Evolutionary conservation across 2,113 vertebrate species (phyloP).

Genomic region (Gambusia affinis): DNA sequence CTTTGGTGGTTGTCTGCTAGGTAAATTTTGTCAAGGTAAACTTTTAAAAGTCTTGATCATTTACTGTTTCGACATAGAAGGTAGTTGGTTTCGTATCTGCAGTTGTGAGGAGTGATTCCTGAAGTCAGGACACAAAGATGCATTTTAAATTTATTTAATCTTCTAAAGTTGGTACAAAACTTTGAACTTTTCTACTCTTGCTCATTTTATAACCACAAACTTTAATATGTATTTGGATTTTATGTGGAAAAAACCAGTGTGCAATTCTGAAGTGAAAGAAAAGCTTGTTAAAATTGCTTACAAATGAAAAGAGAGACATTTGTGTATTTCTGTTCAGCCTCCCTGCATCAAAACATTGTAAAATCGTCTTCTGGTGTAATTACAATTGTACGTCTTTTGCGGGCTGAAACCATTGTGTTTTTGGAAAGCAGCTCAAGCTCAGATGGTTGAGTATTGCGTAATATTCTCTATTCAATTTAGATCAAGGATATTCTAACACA

Average conservation of each 20-base stretch:
- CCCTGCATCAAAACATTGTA: not conserved
- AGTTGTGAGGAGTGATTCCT: slow-evolving; percentile 59
- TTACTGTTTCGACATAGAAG: slow-evolving; percentile 68
- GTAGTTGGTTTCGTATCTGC: slow-evolving; percentile 50
- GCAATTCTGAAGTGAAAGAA: too few relatives aligned
- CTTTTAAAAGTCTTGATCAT: slow-evolving; percentile 57
- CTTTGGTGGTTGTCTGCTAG: slow-evolving; percentile 15
- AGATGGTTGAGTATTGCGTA: not conserved
- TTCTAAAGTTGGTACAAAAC: not conserved
- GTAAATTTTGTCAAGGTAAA: slow-evolving; percentile 25
- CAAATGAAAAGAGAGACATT: not conserved
- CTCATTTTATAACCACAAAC: not conserved
- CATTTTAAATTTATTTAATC: slow-evolving; percentile 46
- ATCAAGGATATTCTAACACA: not conserved
- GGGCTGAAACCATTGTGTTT: not conserved
- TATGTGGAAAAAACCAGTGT: not conserved
- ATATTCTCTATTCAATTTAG: not conserved
- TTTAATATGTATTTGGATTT: not conserved
- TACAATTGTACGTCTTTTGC: not conserved
- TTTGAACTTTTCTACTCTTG: not conserved
- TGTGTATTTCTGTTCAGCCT: not conserved
- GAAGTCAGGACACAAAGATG: slow-evolving; percentile 38
- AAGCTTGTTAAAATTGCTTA: too few relatives aligned
- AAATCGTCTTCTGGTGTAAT: not conserved
- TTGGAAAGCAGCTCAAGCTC: not conserved